Base-by-base conservation (phyloP, 2,888 invertebrate genomes). In the Cryptocephalus moraei region DNA sequence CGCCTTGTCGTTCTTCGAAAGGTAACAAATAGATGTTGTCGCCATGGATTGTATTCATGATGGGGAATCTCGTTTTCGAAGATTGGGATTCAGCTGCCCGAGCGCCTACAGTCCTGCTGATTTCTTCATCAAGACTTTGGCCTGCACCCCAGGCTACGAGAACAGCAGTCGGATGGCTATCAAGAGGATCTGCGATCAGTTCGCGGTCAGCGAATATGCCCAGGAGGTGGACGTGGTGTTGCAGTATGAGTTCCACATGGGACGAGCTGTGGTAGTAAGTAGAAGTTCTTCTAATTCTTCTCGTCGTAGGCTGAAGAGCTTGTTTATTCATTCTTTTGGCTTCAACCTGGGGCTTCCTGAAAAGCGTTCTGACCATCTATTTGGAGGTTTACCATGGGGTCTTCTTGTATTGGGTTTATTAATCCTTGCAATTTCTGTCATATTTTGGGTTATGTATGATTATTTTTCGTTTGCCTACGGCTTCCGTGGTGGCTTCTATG, bases 61-160 rank as follows among this genome's bases (percentile, higher is more conserved):
- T 22, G 3, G 22, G 3, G 2, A 22, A 2, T 22, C 6, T 2
- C 47, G 43, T 32, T 36, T 46, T 57, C 59, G 49, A 67, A 86
- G 86, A 46, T 72, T 81, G 43, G 88, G 88, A 9, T 85, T 85
- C 67, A 72, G 75, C 38, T 90, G 89, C 58, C 92, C 92, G 0
- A 72, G 78, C 33, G 84, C 84, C 44, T 92, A 85, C 73, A 94
- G 92, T 67, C 91, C 91, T 0, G 91, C 93, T 0, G 95, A 95
- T 66, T 91, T 86, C 71, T 83, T 90, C 62, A 87, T 95, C 54
- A 83, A 86, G 57, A 84, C 85, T 0, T 68, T 94, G 53, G 91
- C 93, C 1, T 75, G 85, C 1, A 81, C 84, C 14, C 87, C 90
- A 0, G 87, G 85, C 4, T 79, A 81, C 1, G 90, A 91, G 64